Evolutionary conservation across 2,888 invertebrate species (phyloP).

Genomic region (Phlogophora meticulosa): DNA sequence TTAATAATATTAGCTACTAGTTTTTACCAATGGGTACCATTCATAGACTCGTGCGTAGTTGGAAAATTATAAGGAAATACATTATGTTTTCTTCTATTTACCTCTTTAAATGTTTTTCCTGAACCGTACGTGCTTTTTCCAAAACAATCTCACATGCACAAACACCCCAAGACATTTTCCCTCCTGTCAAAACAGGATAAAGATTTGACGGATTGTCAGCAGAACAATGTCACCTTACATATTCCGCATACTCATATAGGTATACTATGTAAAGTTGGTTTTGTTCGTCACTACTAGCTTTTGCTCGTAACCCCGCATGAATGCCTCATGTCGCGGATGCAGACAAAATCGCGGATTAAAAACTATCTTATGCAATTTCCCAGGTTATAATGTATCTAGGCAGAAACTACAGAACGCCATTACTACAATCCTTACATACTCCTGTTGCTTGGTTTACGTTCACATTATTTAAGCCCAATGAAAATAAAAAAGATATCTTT

Average conservation of each 20-base stretch:
- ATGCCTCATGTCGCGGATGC: no score
- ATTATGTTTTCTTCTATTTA: not conserved
- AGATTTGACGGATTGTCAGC: conserved; percentile 8
- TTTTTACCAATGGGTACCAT: no score
- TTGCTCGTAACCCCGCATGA: no score
- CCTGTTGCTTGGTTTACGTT: no score
- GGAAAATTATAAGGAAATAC: not conserved
- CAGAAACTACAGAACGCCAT: no score
- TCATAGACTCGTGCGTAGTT: not conserved
- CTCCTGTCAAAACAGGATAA: conserved; percentile 13
- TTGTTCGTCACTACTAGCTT: no score
- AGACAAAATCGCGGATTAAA: no score
- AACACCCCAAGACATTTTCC: not conserved
- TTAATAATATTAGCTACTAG: no score
- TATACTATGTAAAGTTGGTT: not conserved
- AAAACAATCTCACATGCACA: conserved; percentile 8
- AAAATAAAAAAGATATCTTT: not conserved
- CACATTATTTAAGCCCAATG: not conserved
- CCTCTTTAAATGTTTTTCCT: not conserved
- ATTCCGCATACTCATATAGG: not conserved
- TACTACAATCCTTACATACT: no score
- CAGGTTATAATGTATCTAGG: no score
- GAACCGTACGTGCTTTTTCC: not conserved
- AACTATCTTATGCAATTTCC: no score
- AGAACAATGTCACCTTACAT: not conserved